These are phyloP conservation scores for Brachystomella parvula DNA, from an alignment of 1,140 invertebrate species.

Conservation along the genomic window DNA sequence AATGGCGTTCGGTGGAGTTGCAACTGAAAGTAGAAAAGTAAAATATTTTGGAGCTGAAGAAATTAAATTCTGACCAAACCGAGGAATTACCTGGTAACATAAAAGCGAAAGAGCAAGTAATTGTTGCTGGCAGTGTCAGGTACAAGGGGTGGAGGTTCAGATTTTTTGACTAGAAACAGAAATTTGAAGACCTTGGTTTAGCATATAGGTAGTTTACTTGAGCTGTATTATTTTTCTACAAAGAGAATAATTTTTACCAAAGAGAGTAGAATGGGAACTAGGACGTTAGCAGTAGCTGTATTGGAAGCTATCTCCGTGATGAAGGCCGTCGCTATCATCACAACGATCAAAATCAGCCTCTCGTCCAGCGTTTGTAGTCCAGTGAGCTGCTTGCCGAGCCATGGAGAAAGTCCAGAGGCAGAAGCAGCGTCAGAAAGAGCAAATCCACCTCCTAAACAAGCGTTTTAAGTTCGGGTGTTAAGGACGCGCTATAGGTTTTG, in stretches of 20 bases:
- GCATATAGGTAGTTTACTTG: background rate
- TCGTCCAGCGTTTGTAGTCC: conserved; percentile 42
- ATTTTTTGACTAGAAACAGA: conserved; percentile 49
- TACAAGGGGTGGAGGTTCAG: conserved; percentile 71
- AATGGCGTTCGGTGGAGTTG: conserved; percentile 87
- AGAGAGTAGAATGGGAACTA: conserved; percentile 69
- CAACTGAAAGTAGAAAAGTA: conserved; percentile 28
- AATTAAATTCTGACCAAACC: background rate
- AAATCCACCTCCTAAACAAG: conserved; percentile 63
- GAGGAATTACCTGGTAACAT: conserved; percentile 11
- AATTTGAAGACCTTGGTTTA: background rate
- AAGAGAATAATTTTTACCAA: conserved; percentile 48
- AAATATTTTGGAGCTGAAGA: background rate
- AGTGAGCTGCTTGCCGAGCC: conserved; percentile 56
- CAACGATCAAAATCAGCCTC: conserved; percentile 42
- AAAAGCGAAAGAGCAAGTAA: conserved; percentile 66
- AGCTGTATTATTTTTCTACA: background rate
- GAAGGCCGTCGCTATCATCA: conserved; percentile 47
- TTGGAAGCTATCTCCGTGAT: conserved; percentile 77
- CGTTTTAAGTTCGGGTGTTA: background rate
- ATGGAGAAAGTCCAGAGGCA: conserved; percentile 61
- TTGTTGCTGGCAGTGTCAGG: conserved; percentile 73
- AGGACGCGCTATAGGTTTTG: too few relatives aligned
- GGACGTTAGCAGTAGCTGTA: conserved; percentile 73
- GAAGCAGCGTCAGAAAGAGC: conserved; percentile 75